These are phyloP conservation scores for Hydropsyche betteni DNA, from an alignment of 2,888 invertebrate species.

Conservation along the genomic window DNA sequence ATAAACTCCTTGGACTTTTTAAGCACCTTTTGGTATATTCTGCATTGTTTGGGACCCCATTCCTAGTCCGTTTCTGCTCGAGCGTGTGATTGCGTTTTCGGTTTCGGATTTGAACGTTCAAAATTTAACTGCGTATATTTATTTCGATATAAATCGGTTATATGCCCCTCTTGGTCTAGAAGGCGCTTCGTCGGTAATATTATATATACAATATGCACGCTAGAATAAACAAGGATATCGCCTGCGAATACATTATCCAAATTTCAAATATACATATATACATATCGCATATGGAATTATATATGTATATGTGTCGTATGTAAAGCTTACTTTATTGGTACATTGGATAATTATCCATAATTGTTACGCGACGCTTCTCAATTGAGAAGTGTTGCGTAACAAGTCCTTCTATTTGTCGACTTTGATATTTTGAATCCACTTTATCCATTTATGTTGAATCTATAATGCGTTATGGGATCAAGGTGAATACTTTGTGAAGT, in stretches of 20 bases:
- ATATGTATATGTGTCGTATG: not conserved
- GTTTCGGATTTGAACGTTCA: slow-evolving; percentile 3
- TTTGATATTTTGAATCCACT: not conserved
- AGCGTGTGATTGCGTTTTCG: slow-evolving; percentile 35
- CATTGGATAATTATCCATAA: slow-evolving; percentile 25
- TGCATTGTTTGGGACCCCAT: no score
- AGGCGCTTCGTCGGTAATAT: not conserved
- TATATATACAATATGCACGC: slow-evolving; percentile 22
- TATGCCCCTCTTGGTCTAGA: not conserved
- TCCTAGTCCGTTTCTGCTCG: slow-evolving; percentile 15
- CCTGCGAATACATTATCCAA: slow-evolving; percentile 15
- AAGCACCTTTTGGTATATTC: no score
- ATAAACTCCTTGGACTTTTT: no score
- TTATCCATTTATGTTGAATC: not conserved
- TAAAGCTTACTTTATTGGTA: slow-evolving; percentile 8
- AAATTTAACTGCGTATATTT: slow-evolving; percentile 29
- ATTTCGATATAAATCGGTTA: slow-evolving; percentile 18
- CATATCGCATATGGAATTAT: no score
- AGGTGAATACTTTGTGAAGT: no score
- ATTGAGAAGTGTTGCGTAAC: slow-evolving; percentile 28
- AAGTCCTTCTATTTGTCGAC: slow-evolving; percentile 11
- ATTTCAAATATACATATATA: slow-evolving; percentile 13
- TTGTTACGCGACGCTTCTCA: no score
- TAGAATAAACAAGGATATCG: slow-evolving; percentile 19
- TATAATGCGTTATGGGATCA: no score